Evolutionary conservation across 2,888 invertebrate genomes (phyloP).

Genomic region (Beris morrisii): DNA sequence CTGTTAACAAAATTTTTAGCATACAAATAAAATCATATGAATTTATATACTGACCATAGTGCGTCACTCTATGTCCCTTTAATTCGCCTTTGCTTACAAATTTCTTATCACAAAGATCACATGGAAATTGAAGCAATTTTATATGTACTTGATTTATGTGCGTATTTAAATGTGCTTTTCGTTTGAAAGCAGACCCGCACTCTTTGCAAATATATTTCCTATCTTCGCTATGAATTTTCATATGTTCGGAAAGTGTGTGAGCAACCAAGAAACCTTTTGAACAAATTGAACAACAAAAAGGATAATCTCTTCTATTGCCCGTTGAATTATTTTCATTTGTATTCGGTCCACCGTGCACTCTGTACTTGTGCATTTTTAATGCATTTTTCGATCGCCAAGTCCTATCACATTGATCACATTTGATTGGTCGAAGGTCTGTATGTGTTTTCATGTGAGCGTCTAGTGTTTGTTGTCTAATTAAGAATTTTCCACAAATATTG

Average conservation of each 20-base stretch:
- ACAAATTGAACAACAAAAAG: constrained; percentile 32
- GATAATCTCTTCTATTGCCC: not conserved
- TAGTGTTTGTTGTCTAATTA: not conserved
- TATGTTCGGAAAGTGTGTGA: constrained; percentile 33
- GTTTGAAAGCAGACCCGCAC: constrained; percentile 36
- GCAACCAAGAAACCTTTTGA: constrained; percentile 35
- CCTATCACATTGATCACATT: too few relatives aligned
- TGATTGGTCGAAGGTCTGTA: too few relatives aligned
- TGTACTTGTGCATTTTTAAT: too few relatives aligned
- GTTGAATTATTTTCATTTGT: too few relatives aligned
- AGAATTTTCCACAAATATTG: constrained; percentile 34
- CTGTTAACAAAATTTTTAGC: too few relatives aligned
- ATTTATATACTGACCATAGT: too few relatives aligned
- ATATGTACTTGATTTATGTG: constrained; percentile 36
- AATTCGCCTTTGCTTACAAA: constrained; percentile 34
- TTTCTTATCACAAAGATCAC: constrained; percentile 32
- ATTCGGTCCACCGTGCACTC: too few relatives aligned
- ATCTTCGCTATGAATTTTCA: constrained; percentile 36
- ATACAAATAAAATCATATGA: too few relatives aligned
- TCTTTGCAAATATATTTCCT: constrained; percentile 33
- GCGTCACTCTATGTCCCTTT: too few relatives aligned
- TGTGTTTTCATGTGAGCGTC: too few relatives aligned
- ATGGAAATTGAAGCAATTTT: constrained; percentile 35
- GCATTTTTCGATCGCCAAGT: too few relatives aligned
- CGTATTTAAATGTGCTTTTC: constrained; percentile 34